Percentiles rank a stretch among this genome's conserved stretches.
phyloP scores from a whole-genome alignment of 2,888 invertebrate genomes.

The Myopa testacea region DNA sequence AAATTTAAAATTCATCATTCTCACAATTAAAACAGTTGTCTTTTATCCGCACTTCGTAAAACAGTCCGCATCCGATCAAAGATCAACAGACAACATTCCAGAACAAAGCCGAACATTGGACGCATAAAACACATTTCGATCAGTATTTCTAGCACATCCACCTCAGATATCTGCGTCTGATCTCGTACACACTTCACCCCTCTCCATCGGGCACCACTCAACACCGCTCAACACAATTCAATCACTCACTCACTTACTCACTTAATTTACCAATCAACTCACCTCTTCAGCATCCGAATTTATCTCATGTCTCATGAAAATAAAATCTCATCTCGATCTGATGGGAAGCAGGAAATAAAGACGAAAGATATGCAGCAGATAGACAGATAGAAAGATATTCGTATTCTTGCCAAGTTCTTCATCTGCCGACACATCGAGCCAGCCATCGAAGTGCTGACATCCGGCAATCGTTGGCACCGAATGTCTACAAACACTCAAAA shows the following conservation, averaged over 20 bases:
- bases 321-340: neutral
- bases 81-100: neutral
- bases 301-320: too few relatives aligned
- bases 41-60: too few relatives aligned
- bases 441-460: constrained; percentile 10
- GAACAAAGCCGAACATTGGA: neutral
- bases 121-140: constrained; percentile 31
- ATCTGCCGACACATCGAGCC: neutral
- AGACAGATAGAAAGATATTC: neutral
- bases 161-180: neutral
- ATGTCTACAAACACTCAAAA: neutral
- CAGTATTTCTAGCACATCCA: constrained; percentile 10
- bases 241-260: constrained; percentile 17
- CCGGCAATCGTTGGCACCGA: constrained; percentile 20
- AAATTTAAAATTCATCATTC: too few relatives aligned
- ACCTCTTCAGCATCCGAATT: neutral
- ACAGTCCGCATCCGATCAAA: neutral
- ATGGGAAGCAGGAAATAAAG: constrained; percentile 27
- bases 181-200: neutral
- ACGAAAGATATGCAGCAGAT: constrained; percentile 6
- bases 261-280: constrained; percentile 3
- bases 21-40: too few relatives aligned
- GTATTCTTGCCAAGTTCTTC: constrained; percentile 6
- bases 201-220: neutral
- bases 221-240: neutral